Conservation (phyloP, 2,888 invertebrate genomes). For the Dicranocentrus wangi region DNA sequence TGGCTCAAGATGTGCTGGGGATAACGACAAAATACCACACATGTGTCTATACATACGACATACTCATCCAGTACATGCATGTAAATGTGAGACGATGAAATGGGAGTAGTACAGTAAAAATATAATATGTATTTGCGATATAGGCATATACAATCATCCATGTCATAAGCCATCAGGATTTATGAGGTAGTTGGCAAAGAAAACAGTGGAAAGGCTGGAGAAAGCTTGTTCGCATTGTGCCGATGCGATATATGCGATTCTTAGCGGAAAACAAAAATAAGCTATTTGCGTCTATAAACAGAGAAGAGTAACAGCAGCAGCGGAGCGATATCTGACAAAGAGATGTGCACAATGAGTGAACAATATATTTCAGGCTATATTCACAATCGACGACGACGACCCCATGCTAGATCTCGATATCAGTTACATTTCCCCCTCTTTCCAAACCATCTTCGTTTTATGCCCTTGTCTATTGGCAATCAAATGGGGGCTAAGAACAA, state of each 20-base stretch:
- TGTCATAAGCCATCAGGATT: constrained; percentile 67
- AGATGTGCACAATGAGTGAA: too few relatives aligned
- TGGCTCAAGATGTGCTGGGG: constrained; percentile 24
- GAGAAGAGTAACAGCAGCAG: background rate
- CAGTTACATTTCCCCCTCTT: constrained; percentile 47
- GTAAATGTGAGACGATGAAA: too few relatives aligned
- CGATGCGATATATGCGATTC: background rate
- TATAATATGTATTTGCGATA: too few relatives aligned
- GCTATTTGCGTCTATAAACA: constrained; percentile 39
- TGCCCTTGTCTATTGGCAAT: constrained; percentile 61
- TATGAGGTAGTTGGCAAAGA: constrained; percentile 64
- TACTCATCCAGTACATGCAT: background rate
- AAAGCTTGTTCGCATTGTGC: background rate
- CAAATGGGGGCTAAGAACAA: constrained; percentile 55
- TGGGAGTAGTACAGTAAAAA: too few relatives aligned
- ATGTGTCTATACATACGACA: constrained; percentile 6
- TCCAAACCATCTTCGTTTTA: constrained; percentile 38
- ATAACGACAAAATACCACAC: background rate
- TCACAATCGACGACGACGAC: too few relatives aligned
- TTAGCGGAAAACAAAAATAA: constrained; percentile 24
- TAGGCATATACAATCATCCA: constrained; percentile 45
- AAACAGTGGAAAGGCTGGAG: constrained; percentile 37
- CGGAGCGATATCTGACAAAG: too few relatives aligned
- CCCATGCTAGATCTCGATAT: constrained; percentile 34
- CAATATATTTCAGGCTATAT: too few relatives aligned